Percentiles rank a stretch among this genome's conserved stretches.
These are phyloP conservation scores for Hyla sarda DNA, from an alignment of 2,113 vertebrate species.

Conservation along the genomic window DNA sequence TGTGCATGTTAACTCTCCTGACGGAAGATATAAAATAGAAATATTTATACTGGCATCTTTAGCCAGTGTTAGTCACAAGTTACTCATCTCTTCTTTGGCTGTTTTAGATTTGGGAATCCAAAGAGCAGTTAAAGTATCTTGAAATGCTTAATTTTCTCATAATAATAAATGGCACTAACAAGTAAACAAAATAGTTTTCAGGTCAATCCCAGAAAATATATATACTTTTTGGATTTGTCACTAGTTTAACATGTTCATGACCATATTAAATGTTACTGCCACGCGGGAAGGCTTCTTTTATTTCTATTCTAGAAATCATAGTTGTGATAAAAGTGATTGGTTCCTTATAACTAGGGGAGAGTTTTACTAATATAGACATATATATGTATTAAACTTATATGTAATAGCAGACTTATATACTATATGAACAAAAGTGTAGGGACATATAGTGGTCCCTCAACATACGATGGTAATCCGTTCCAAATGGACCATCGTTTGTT, in stretches of 20 bases:
- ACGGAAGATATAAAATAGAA: constrained; percentile 5
- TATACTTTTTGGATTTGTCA: not conserved
- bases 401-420: no score
- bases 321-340: not conserved
- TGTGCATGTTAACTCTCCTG: constrained; percentile 5
- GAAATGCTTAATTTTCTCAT: not conserved
- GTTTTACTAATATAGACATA: no score
- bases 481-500: no score
- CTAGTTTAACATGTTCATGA: not conserved
- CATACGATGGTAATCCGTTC: no score
- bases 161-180: not conserved
- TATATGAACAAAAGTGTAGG: no score
- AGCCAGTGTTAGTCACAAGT: constrained; percentile 19
- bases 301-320: not conserved
- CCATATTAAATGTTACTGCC: not conserved
- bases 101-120: not conserved
- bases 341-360: no score
- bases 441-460: no score
- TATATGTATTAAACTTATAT: no score
- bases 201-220: not conserved
- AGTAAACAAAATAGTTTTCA: constrained; percentile 30
- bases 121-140: not conserved
- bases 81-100: constrained; percentile 24
- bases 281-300: no score
- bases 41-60: constrained; percentile 19